phyloP scores from a whole-genome alignment of 2,888 invertebrate species.

The Oxycera nigricornis region DNA sequence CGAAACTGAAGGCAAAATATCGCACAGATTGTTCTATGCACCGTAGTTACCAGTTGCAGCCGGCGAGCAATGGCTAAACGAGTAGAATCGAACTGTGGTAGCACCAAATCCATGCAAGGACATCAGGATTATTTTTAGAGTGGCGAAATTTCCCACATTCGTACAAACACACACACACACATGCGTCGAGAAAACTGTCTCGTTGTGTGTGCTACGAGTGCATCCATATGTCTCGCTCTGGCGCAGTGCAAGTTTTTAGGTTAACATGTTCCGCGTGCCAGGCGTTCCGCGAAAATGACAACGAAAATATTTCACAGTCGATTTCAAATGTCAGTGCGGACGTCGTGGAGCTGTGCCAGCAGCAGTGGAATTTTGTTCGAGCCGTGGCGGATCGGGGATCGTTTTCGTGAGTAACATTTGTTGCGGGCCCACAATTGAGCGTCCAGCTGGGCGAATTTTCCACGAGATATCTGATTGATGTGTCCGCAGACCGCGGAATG shows the following conservation, averaged over 20 bases:
- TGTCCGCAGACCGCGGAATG: background rate
- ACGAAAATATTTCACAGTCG: conserved; percentile 36
- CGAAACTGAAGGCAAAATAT: too few species aligned
- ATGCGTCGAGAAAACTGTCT: background rate
- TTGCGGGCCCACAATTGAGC: too few species aligned
- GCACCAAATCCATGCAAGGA: background rate
- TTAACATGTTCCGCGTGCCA: conserved; percentile 31
- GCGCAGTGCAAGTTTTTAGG: conserved; percentile 18
- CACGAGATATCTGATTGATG: background rate
- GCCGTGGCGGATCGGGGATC: background rate
- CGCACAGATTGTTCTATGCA: too few species aligned
- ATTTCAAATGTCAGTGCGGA: conserved; percentile 38
- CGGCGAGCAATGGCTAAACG: too few species aligned
- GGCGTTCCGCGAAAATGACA: conserved; percentile 30
- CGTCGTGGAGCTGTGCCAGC: background rate
- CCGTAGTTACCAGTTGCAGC: too few species aligned
- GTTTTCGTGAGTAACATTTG: background rate
- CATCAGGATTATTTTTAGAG: conserved; percentile 18
- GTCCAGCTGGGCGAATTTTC: background rate
- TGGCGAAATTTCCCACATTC: background rate
- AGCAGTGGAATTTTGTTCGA: conserved; percentile 14
- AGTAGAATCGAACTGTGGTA: background rate
- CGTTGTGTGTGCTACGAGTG: background rate
- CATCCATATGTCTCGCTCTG: conserved; percentile 1
- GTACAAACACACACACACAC: background rate